These are phyloP conservation scores for Halichoeres trimaculatus DNA, from an alignment of 2,113 vertebrate species.

Conservation along the genomic window DNA sequence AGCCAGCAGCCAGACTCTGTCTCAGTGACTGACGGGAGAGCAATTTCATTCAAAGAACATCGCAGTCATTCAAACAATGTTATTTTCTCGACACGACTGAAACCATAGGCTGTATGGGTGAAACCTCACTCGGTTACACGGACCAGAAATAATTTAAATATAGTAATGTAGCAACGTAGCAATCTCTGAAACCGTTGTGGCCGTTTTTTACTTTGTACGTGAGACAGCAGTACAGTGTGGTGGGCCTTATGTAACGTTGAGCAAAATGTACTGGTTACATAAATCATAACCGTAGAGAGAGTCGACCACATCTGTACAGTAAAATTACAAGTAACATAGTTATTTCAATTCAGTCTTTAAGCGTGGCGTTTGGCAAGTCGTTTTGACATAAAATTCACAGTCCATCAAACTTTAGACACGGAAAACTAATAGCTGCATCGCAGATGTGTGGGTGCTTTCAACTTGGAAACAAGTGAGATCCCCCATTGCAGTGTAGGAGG, in stretches of 20 bases:
- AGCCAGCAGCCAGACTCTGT: slow-evolving; percentile 54
- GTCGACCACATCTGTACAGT: neutral
- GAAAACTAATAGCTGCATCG: neutral
- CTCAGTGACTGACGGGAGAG: slow-evolving; percentile 73
- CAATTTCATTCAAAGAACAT: slow-evolving; percentile 78
- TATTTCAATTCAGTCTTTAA: neutral
- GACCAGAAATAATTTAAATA: neutral
- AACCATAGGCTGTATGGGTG: neutral
- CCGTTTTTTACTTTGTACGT: neutral
- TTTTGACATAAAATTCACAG: neutral
- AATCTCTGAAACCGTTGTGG: neutral
- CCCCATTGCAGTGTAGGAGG: neutral
- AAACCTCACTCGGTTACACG: neutral
- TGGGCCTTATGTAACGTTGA: slow-evolving; percentile 62
- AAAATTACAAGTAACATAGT: too few species aligned
- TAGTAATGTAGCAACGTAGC: too few species aligned
- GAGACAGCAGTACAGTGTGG: neutral
- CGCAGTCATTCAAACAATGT: slow-evolving; percentile 49
- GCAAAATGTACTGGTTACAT: slow-evolving; percentile 57
- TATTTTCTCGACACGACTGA: slow-evolving; percentile 29
- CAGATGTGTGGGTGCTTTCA: neutral
- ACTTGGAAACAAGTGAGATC: neutral
- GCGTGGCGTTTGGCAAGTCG: too few species aligned
- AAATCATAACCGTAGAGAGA: slow-evolving; percentile 50
- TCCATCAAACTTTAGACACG: neutral